A percentile compares a stretch with the other conserved stretches of the same genome.
Evolutionary conservation across 2,797 vertebrate species (phyloP).

Genomic region (Odontamblyopus lacepedii): DNA sequence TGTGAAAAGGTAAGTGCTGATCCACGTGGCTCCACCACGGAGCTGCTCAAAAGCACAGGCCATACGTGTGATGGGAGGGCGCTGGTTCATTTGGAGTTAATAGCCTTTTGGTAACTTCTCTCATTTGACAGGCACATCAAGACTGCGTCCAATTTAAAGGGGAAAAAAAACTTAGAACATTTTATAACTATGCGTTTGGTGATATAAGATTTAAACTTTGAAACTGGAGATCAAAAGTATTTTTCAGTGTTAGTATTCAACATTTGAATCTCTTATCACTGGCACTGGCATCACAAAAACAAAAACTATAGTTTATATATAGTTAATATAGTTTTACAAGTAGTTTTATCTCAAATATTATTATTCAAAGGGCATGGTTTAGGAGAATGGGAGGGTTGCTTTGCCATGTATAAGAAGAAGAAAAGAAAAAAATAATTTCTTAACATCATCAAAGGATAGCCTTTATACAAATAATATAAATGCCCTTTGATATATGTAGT

Average conservation of each 20-base stretch:
- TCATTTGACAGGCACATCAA: background rate
- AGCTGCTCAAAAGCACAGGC: background rate
- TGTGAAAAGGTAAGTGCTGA: slow-evolving; percentile 15
- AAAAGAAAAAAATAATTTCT: too few relatives aligned
- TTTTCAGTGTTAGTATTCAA: background rate
- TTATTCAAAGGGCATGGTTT: background rate
- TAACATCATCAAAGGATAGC: too few relatives aligned
- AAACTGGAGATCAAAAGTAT: background rate
- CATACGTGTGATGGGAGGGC: background rate
- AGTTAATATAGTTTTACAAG: too few relatives aligned
- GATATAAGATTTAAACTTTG: background rate
- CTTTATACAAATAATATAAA: background rate
- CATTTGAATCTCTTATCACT: background rate
- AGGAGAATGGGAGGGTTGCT: background rate
- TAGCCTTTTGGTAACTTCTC: background rate
- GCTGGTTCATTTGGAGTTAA: slow-evolving; percentile 5
- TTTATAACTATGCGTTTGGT: background rate
- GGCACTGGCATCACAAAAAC: too few relatives aligned
- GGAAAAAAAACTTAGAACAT: background rate
- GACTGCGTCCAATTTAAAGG: background rate
- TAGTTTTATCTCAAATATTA: too few relatives aligned
- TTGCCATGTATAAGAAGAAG: background rate
- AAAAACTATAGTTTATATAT: too few relatives aligned
- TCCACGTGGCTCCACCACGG: background rate
- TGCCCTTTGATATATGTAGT: background rate